Evolutionary conservation across 2,113 vertebrate species (phyloP), one percentile per base, ranked within the genome.

Genomic region (Camelus dromedarius): DNA sequence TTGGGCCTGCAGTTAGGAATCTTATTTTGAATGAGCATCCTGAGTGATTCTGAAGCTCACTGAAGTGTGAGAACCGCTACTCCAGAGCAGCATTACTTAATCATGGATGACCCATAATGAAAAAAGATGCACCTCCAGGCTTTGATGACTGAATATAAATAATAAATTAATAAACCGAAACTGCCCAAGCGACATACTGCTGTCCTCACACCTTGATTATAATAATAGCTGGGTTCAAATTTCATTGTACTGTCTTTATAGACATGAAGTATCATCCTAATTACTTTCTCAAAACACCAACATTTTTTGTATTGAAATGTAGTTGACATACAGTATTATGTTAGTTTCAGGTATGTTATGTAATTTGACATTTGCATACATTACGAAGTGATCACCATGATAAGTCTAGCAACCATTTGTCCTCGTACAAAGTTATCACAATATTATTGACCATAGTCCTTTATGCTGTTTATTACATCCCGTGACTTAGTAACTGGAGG

Each of bases 101-200:
- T 89, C 26, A 42, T 80, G 50, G 48, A 13, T 82, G n/a, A 32
- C 32, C n/a, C n/a, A 6, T 81, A 56, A 54, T 60, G 62, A 38
- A 67, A 38, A 67, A 66, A 70, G 76, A 86, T 48, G 35, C 10
- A 67, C n/a, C 4, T 26, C 19, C 38, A 5, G 18, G 54, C 67
- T 85, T 82, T 64, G n/a, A 20, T 66, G 6, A 54, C 84, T 81
- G 62, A 89, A 15, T 66, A n/a, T 76, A 84, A 89, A 90, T 64
- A 80, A 72, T 90, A 84, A 76, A n/a, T 32, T 66, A 70, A 80
- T 46, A 96, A 96, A 77, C 48, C 50, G 46, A 69, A 95, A 75
- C 6, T 60, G 7, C 22, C 48, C 38, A 69, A 28, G 77, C 82
- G 20, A 52, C 22, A 79, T 18, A 46, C 0, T 3, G 10, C 7